Percentiles rank a stretch among this genome's conserved stretches.
phyloP scores from a whole-genome alignment of 2,797 vertebrate species.

The Poeciliopsis turneri region DNA sequence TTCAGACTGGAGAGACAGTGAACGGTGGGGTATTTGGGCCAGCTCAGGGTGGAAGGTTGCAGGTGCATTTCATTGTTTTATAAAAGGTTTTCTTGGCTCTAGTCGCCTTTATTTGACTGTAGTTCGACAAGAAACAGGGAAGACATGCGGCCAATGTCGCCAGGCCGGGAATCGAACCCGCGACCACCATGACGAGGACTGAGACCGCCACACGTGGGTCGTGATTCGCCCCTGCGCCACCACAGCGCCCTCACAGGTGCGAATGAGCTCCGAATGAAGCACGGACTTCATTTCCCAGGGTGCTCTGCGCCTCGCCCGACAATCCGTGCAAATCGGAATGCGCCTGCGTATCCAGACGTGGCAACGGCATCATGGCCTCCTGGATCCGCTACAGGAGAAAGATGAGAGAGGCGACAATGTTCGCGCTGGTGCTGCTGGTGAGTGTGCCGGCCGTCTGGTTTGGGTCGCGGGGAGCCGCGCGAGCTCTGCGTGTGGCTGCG shows the following conservation, averaged over 20 bases:
- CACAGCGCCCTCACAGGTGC: constrained; percentile 7
- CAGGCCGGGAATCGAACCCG: too few species aligned
- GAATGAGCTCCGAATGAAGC: background rate
- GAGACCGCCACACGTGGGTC: too few species aligned
- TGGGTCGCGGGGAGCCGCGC: rapidly evolving
- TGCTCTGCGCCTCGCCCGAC: constrained; percentile 43
- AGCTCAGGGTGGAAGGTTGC: background rate
- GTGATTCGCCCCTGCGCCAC: too few species aligned
- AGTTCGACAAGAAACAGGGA: too few species aligned
- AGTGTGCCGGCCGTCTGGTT: constrained; percentile 50
- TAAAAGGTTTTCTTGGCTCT: too few species aligned
- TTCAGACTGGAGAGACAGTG: too few species aligned
- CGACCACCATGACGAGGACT: too few species aligned
- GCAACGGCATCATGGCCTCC: constrained; percentile 88
- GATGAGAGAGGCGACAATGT: constrained; percentile 78
- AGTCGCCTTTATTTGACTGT: too few species aligned
- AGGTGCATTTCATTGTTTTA: constrained; percentile 5
- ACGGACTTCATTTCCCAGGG: constrained; percentile 73
- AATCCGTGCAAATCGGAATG: constrained; percentile 60
- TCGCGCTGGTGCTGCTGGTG: constrained; percentile 75
- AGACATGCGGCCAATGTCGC: too few species aligned
- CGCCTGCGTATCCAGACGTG: constrained; percentile 86
- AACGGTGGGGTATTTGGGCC: too few species aligned
- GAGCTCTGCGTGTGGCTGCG: background rate
- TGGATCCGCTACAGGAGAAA: constrained; percentile 74